Base-by-base conservation (phyloP, 92 coral and sea anemone species). In the Ricordea florida region DNA sequence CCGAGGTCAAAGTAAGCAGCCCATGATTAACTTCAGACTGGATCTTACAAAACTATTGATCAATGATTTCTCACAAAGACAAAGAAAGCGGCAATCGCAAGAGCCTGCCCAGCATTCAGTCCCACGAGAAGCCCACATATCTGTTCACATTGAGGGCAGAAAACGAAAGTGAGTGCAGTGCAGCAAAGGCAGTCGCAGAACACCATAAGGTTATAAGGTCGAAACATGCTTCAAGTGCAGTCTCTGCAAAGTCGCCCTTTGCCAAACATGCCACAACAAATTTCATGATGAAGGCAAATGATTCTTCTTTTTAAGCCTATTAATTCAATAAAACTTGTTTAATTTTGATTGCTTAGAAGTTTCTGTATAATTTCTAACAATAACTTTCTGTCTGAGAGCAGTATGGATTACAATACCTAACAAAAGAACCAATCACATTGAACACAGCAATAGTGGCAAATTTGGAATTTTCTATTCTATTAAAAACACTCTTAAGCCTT, bases 191-290 rank as follows among this genome's bases (percentile, higher is more conserved):
- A 38, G 78, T 14, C 40, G 66, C 25, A 71, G 37, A 21, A 71
- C 67, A 5, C 51, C 67, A 6, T 53, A 71, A 56, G 79, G 79
- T 43, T 72, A 72, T 67, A 72, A 72, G 27, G 52, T 72, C 23
- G 79, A 72, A 55, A 57, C 66, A 22, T 1, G 66, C 68, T 57
- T 33, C 40, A 41, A 56, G 68, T 72, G 79, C 46, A 55, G 68
- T 42, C 45, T 72, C 33, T 38, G 68, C 24, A 72, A 41, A 30
- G 79, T 57, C 7, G 79, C 79, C 25, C 58, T 71, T 25, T 72
- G 79, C 43, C 79, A 9, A 24, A 24, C 24, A 29, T 72, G 68
- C 46, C 79, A 55, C 53, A 55, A 25, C 48, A 10, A 5, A 25
- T 72, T 29, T 26, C 68, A 55, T 55, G 23, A 28, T 29, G 51